phyloP scores from a whole-genome alignment of 2,888 invertebrate genomes.

The Lathronympha strigana region DNA sequence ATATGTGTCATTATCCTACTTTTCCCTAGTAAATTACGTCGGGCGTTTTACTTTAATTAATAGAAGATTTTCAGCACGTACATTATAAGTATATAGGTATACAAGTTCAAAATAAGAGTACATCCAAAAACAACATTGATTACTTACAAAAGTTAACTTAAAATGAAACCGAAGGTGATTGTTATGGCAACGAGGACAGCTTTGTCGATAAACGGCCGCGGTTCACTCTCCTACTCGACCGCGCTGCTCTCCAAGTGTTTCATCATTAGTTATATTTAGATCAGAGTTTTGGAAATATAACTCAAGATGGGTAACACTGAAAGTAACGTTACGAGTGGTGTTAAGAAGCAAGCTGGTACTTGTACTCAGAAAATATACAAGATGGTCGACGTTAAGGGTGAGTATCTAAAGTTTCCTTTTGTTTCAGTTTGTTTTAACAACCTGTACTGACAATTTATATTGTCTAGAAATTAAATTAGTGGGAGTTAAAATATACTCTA shows the following conservation, averaged over 20 bases:
- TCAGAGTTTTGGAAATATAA: not conserved
- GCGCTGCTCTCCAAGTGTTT: not conserved
- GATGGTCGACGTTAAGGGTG: constrained; percentile 95
- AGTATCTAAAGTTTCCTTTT: no score
- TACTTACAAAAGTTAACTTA: not conserved
- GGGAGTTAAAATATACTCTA: no score
- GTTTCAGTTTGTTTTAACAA: no score
- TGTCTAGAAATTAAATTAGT: no score
- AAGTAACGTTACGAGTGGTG: constrained; percentile 96
- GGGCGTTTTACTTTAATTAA: no score
- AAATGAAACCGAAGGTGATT: not conserved
- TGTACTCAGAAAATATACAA: constrained; percentile 94
- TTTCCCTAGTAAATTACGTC: no score
- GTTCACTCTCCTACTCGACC: not conserved
- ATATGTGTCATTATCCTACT: no score
- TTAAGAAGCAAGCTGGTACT: constrained; percentile 97
- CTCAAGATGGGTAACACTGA: constrained; percentile 91
- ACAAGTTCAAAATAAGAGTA: not conserved
- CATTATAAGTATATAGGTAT: no score
- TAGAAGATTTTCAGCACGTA: no score
- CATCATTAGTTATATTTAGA: not conserved
- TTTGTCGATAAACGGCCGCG: constrained; percentile 31
- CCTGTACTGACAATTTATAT: no score
- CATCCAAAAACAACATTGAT: not conserved
- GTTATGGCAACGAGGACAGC: constrained; percentile 37